Conservation (phyloP, 2,888 invertebrate species). For the Cerastoderma edule region DNA sequence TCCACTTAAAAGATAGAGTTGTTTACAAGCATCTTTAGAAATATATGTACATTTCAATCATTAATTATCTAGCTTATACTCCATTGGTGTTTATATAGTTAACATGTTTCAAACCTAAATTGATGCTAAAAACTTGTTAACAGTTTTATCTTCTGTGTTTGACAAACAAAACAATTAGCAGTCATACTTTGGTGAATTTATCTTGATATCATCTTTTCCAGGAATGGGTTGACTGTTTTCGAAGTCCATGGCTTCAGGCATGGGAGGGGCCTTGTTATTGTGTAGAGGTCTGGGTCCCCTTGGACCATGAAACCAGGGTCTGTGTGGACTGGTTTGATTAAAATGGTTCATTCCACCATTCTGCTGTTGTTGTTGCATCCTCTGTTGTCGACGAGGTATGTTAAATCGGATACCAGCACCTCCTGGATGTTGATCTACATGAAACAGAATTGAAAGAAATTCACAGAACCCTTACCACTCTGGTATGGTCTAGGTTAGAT, state of each 20-base stretch:
- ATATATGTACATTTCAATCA: not conserved
- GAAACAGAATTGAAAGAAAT: constrained; percentile 7
- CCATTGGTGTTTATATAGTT: not conserved
- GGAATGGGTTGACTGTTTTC: too few relatives aligned
- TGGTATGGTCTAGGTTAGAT: too few relatives aligned
- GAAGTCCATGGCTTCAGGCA: too few relatives aligned
- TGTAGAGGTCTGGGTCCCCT: constrained; percentile 28
- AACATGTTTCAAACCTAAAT: too few relatives aligned
- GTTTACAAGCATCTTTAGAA: not conserved
- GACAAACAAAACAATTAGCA: too few relatives aligned
- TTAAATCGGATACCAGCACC: constrained; percentile 81
- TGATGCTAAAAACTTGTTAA: too few relatives aligned
- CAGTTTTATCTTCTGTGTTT: too few relatives aligned
- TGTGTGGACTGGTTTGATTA: constrained; percentile 19
- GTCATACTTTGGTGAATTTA: too few relatives aligned
- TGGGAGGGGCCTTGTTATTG: constrained; percentile 10
- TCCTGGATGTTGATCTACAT: constrained; percentile 77
- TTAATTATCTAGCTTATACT: not conserved
- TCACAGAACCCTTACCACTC: not conserved
- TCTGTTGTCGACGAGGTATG: constrained; percentile 80
- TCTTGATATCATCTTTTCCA: too few relatives aligned
- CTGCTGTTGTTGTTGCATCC: constrained; percentile 38
- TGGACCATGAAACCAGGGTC: constrained; percentile 18
- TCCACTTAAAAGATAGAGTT: too few relatives aligned
- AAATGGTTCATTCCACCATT: constrained; percentile 29